Evolutionary conservation across 2,113 vertebrate genomes (phyloP), one percentile per base, ranked within the genome.

Genomic region (Caranx ignobilis): DNA sequence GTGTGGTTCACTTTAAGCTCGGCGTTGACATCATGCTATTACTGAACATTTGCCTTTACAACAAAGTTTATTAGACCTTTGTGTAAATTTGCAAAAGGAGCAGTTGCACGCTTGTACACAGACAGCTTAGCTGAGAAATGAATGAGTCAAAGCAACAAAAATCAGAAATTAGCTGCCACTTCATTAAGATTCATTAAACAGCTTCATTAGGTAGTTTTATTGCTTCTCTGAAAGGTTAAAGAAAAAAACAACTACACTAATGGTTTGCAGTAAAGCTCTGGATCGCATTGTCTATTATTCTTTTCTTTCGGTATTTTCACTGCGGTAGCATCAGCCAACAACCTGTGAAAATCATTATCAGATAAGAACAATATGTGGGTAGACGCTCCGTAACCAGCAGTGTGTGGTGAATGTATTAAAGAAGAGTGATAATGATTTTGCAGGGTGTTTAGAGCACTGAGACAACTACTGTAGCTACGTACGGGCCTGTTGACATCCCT

Each of bases 21-120:
- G 2, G 32, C 57, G 68, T 39, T 88, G 76, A 83, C 79, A 69
- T 72, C 50, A 55, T 56, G 47, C 26, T 26, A 35, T 71, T 26
- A 19, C 16, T 47, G 15, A 10, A 54, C 21, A 9, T 64, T 57
- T 37, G 67, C 39, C 19, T 47, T 45, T 39, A 32, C 11, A 59
- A 37, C 9, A 26, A 50, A 2, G 19, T 39, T 62, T 4, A 26
- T n/a, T 32, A 4, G n/a, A 16, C 15, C 12, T 52, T 21, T 54
- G 35, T 50, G 63, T 76, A 35, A 50, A 60, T 21, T n/a, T 41
- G 16, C 6, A 60, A 45, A 34, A 16, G 35, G n/a, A 2, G 2
- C 55, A 1, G n/a, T 34, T 65, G 48, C 35, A 43, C 15, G 11
- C 19, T 50, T 50, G 48, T n/a, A 50, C n/a, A n/a, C 48, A 50